These are phyloP conservation scores for Bacillus rossius DNA, from an alignment of 1,140 invertebrate genomes.

Conservation along the genomic window DNA sequence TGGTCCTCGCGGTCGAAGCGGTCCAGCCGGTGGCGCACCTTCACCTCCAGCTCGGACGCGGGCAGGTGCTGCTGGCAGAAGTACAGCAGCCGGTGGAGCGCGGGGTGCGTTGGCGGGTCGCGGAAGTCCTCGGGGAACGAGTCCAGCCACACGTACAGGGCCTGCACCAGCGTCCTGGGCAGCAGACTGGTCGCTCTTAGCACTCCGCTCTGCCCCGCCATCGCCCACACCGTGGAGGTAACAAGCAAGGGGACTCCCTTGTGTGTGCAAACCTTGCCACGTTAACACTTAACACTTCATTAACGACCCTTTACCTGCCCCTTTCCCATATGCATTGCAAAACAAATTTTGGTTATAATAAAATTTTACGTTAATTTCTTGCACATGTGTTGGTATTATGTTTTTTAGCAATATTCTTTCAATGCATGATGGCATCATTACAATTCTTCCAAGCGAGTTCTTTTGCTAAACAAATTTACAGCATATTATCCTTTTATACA, in stretches of 20 bases:
- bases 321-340: background rate
- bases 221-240: no score
- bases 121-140: constrained; percentile 95
- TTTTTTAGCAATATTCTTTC: no score
- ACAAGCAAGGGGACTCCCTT: background rate
- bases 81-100: constrained; percentile 71
- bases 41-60: constrained; percentile 73
- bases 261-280: background rate
- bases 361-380: background rate
- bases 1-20: constrained; percentile 50
- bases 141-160: constrained; percentile 94
- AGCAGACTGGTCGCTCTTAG: no score
- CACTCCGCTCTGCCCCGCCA: no score
- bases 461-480: no score
- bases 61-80: constrained; percentile 79
- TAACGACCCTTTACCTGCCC: background rate
- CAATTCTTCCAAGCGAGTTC: no score
- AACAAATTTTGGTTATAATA: background rate
- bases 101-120: constrained; percentile 76
- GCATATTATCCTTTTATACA: no score
- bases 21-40: constrained; percentile 55
- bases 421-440: no score
- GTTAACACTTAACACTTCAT: background rate
- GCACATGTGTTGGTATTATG: no score
- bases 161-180: constrained; percentile 73